Evolutionary conservation across 2,113 vertebrate species (phyloP).

Genomic region (Eubucco bourcierii): DNA sequence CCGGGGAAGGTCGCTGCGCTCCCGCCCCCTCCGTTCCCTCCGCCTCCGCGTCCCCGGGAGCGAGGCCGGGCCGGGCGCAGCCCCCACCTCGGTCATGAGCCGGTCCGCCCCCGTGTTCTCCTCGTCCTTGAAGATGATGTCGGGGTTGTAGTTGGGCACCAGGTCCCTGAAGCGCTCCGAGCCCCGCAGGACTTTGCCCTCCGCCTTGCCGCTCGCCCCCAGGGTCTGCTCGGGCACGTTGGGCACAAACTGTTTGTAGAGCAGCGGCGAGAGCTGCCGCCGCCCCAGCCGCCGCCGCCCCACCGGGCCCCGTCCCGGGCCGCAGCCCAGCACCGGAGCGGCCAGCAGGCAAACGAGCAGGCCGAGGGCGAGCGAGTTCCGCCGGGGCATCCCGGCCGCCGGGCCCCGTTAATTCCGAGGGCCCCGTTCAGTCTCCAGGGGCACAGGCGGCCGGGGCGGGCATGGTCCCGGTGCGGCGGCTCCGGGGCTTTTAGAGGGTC

Average conservation of each 20-base stretch:
- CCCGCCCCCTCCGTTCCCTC: not conserved
- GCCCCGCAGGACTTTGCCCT: constrained; percentile 75
- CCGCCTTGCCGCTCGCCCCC: constrained; percentile 79
- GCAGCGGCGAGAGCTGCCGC: constrained; percentile 75
- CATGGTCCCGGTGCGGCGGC: constrained; percentile 2
- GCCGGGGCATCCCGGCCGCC: constrained; percentile 71
- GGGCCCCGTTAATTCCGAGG: constrained; percentile 37
- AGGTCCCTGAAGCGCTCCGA: constrained; percentile 77
- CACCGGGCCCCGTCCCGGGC: constrained; percentile 83
- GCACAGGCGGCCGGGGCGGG: not conserved
- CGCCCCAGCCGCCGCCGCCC: constrained; percentile 71
- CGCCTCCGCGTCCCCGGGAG: not conserved
- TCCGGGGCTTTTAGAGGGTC: constrained; percentile 11
- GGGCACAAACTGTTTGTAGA: constrained; percentile 81
- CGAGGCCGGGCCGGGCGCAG: constrained; percentile 1
- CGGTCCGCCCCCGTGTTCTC: constrained; percentile 89
- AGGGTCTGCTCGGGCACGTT: constrained; percentile 79
- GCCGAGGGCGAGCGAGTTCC: constrained; percentile 71
- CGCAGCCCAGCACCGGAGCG: constrained; percentile 83
- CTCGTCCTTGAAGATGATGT: constrained; percentile 98
- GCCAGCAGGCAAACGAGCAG: constrained; percentile 76
- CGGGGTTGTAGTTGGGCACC: constrained; percentile 93
- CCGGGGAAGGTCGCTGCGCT: not conserved
- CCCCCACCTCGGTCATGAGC: constrained; percentile 79
- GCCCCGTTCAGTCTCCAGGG: not conserved